phyloP scores from a whole-genome alignment of 1,140 invertebrate species.

The Dinoponera quadriceps region DNA sequence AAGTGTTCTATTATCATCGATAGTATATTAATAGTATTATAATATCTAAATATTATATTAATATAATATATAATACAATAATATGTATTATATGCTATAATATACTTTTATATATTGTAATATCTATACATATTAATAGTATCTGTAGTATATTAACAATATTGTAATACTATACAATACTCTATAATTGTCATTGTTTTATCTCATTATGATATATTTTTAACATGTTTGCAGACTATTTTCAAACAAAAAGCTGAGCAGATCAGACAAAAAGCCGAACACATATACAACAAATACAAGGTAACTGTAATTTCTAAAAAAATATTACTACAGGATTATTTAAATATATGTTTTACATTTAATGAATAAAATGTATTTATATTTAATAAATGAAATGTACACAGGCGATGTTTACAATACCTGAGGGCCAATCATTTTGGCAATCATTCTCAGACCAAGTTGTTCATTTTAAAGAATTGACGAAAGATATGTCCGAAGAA shows the following conservation, averaged over 20 bases:
- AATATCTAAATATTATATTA: too few relatives aligned
- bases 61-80: too few relatives aligned
- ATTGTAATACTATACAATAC: conserved; percentile 37
- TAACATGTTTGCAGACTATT: conserved; percentile 72
- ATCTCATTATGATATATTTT: neutral
- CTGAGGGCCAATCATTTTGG: conserved; percentile 86
- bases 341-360: conserved; percentile 10
- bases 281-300: conserved; percentile 88
- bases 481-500: conserved; percentile 86
- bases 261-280: conserved; percentile 89
- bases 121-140: too few relatives aligned
- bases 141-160: too few relatives aligned
- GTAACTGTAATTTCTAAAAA: conserved; percentile 77
- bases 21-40: too few relatives aligned
- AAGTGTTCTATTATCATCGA: too few relatives aligned
- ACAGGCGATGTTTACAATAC: conserved; percentile 85
- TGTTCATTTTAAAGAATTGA: conserved; percentile 86
- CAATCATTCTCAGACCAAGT: conserved; percentile 87
- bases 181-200: conserved; percentile 5
- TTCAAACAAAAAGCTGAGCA: conserved; percentile 89
- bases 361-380: conserved; percentile 28
- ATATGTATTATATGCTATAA: too few relatives aligned
- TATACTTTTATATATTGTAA: neutral
- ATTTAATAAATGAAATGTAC: conserved; percentile 68
- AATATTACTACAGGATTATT: conserved; percentile 45